These are phyloP conservation scores for Ommatoiulus sabulosus DNA, from an alignment of 2,888 invertebrate species.

Conservation along the genomic window DNA sequence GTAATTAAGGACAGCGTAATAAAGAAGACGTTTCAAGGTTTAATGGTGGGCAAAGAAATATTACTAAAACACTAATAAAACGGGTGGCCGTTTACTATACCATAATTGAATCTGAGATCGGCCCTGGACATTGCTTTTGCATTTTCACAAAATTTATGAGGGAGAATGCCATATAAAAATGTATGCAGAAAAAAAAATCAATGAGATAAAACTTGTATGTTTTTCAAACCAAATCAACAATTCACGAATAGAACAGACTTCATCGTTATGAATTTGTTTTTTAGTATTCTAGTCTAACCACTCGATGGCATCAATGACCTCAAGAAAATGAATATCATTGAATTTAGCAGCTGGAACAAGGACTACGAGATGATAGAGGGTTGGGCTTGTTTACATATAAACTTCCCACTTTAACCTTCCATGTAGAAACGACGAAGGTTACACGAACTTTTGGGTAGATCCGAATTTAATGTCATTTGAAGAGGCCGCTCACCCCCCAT, in stretches of 20 bases:
- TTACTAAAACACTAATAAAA: neutral
- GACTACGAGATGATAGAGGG: neutral
- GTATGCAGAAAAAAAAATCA: too few relatives aligned
- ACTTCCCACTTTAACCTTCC: neutral
- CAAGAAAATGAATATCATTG: slow-evolving; percentile 29
- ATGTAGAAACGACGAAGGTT: neutral
- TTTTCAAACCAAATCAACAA: too few relatives aligned
- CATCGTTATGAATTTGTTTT: neutral
- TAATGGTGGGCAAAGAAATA: neutral
- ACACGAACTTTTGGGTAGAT: neutral
- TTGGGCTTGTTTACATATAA: neutral
- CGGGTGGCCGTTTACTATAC: neutral
- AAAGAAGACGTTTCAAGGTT: slow-evolving; percentile 16
- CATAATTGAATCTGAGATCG: neutral
- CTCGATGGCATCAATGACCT: slow-evolving; percentile 7
- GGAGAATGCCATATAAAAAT: neutral
- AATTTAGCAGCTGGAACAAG: neutral
- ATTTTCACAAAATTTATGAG: neutral
- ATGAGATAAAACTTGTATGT: too few relatives aligned
- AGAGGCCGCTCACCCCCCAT: slow-evolving; percentile 16
- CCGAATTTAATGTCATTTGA: slow-evolving; percentile 13
- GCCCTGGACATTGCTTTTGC: neutral
- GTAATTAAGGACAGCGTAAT: neutral
- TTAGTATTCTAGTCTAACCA: slow-evolving; percentile 2
- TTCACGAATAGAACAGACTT: neutral